These are phyloP conservation scores for Enteromius treurensis DNA, from an alignment of 2,797 vertebrate species.

Conservation along the genomic window DNA sequence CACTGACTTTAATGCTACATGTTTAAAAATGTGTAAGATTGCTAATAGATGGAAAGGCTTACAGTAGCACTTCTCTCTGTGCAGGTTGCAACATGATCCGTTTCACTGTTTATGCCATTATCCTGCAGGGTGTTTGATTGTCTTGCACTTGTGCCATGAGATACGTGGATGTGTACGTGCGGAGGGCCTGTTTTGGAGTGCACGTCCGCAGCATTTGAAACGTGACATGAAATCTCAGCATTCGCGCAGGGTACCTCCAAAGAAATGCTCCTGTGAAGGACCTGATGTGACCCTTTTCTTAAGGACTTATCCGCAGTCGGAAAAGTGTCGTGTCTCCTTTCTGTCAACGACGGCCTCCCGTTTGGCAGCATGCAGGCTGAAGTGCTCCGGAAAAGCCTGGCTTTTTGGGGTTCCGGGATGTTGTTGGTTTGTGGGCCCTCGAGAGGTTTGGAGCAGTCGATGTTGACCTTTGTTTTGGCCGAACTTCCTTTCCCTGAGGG, in stretches of 20 bases:
- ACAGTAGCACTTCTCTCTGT: conserved; percentile 79
- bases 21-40: background rate
- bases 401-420: conserved; percentile 62
- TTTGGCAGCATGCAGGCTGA: conserved; percentile 81
- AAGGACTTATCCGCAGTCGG: conserved; percentile 53
- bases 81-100: conserved; percentile 66
- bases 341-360: conserved; percentile 51
- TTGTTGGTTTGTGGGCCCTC: conserved; percentile 62
- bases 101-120: conserved; percentile 69
- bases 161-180: conserved; percentile 92
- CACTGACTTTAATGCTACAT: background rate
- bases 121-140: conserved; percentile 70
- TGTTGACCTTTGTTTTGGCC: conserved; percentile 62
- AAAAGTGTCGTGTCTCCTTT: conserved; percentile 52
- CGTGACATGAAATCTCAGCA: conserved; percentile 84
- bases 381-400: conserved; percentile 80
- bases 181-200: conserved; percentile 79
- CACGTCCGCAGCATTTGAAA: conserved; percentile 83
- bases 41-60: conserved; percentile 70
- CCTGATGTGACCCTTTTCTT: conserved; percentile 71
- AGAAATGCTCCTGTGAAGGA: conserved; percentile 92
- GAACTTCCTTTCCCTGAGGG: conserved; percentile 67
- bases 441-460: conserved; percentile 66
- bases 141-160: conserved; percentile 79
- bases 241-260: conserved; percentile 84